Evolutionary conservation across 2,888 invertebrate species (phyloP).

Genomic region (Fabriciana adippe): DNA sequence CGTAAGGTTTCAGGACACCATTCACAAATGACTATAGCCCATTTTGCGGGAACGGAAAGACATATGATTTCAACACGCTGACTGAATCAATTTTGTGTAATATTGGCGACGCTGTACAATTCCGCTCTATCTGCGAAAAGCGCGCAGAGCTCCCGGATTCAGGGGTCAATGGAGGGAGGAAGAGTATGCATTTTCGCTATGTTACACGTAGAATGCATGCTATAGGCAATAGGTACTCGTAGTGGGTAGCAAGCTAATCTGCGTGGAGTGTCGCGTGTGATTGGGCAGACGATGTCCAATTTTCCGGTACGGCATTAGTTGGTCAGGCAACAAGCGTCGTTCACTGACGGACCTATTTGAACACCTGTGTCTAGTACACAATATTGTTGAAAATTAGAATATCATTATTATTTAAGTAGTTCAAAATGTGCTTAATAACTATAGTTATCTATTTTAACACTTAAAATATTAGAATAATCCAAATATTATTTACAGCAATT

Average conservation of each 20-base stretch:
- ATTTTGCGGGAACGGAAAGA: slow-evolving; percentile 55
- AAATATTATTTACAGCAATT: too few relatives aligned
- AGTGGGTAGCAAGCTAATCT: slow-evolving; percentile 76
- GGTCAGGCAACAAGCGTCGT: slow-evolving; percentile 64
- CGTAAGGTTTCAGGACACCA: slow-evolving; percentile 29
- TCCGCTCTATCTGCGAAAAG: slow-evolving; percentile 55
- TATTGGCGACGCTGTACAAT: slow-evolving; percentile 58
- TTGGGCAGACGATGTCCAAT: slow-evolving; percentile 80
- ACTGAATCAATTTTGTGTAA: slow-evolving; percentile 49
- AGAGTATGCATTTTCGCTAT: slow-evolving; percentile 63
- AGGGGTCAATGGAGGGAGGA: slow-evolving; percentile 66
- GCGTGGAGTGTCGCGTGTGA: slow-evolving; percentile 80
- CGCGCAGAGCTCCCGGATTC: slow-evolving; percentile 47
- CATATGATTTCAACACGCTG: slow-evolving; percentile 60
- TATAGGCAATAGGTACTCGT: slow-evolving; percentile 47
- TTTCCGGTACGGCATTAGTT: slow-evolving; percentile 76
- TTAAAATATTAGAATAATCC: too few relatives aligned
- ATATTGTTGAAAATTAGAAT: slow-evolving; percentile 25
- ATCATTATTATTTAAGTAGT: neutral
- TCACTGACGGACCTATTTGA: slow-evolving; percentile 60
- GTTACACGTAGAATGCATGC: slow-evolving; percentile 49
- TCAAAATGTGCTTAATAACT: too few relatives aligned
- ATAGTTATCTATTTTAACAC: too few relatives aligned
- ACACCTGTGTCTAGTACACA: slow-evolving; percentile 43
- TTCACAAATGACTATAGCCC: slow-evolving; percentile 30